Conservation (phyloP, 2,888 invertebrate species). For the Acleris cristana region DNA sequence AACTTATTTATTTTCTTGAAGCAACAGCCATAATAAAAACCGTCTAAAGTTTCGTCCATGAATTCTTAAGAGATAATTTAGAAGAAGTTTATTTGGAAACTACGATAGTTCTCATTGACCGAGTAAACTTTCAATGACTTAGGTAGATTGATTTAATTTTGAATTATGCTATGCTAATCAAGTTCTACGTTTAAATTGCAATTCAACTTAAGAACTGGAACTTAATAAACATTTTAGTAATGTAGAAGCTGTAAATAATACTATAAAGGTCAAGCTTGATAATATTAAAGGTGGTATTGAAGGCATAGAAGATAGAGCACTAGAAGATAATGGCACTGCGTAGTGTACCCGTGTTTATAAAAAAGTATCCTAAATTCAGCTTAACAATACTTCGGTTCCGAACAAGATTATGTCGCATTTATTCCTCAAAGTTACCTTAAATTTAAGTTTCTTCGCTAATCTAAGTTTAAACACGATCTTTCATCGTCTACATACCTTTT, state of each 20-base stretch:
- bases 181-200: conserved; percentile 68
- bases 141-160: conserved; percentile 71
- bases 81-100: conserved; percentile 78
- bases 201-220: conserved; percentile 44
- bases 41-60: conserved; percentile 54
- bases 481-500: conserved; percentile 62
- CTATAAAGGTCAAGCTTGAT: conserved; percentile 18
- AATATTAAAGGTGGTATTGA: conserved; percentile 44
- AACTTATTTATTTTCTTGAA: conserved; percentile 33
- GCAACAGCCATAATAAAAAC: conserved; percentile 46
- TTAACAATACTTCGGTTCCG: conserved; percentile 71
- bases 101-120: conserved; percentile 71
- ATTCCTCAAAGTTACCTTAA: conserved; percentile 60
- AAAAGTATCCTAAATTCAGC: conserved; percentile 77
- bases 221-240: conserved; percentile 27
- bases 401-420: conserved; percentile 77
- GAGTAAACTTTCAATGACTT: conserved; percentile 68
- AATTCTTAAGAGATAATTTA: conserved; percentile 77
- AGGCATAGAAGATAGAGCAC: conserved; percentile 65
- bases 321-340: conserved; percentile 79
- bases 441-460: conserved; percentile 57
- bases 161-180: conserved; percentile 76
- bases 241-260: conserved; percentile 26
- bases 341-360: conserved; percentile 80
- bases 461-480: conserved; percentile 65